These are phyloP conservation scores for Myoxocephalus aenaeus DNA, from an alignment of 2,797 vertebrate genomes.

Conservation along the genomic window DNA sequence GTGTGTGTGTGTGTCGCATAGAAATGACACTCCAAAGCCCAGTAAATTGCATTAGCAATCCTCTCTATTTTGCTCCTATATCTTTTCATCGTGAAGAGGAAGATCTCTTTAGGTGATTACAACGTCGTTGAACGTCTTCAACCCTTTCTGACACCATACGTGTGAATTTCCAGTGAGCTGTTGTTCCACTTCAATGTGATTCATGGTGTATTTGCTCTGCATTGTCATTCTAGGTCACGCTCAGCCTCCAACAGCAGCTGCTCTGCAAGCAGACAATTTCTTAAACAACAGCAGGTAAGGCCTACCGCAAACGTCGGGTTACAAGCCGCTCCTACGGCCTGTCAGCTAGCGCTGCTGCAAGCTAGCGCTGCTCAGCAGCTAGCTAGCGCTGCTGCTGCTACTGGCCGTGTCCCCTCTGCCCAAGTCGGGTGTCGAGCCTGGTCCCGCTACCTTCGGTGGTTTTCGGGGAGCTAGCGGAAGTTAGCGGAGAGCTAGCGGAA, in stretches of 20 bases:
- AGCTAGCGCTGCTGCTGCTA: too few species aligned
- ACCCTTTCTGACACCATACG: too few species aligned
- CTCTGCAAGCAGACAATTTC: not conserved
- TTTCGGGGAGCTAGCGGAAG: too few species aligned
- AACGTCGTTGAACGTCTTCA: not conserved
- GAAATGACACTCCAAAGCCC: slow-evolving; percentile 25
- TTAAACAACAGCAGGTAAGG: not conserved
- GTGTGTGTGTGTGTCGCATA: not conserved
- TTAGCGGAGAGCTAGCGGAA: too few species aligned
- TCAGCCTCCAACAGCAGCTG: not conserved
- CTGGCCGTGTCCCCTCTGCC: too few species aligned
- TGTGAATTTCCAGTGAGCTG: not conserved
- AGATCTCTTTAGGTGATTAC: not conserved
- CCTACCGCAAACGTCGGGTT: too few species aligned
- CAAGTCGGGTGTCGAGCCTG: too few species aligned
- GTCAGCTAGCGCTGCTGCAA: too few species aligned
- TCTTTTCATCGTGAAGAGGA: not conserved
- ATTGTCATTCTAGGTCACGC: not conserved
- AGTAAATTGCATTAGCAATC: slow-evolving; percentile 32
- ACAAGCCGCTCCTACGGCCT: too few species aligned
- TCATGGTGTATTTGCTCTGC: not conserved
- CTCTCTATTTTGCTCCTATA: not conserved
- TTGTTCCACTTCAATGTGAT: not conserved
- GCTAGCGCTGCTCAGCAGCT: too few species aligned
- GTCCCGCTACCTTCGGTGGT: too few species aligned